Base-by-base conservation (phyloP, 2,888 invertebrate genomes). In the Ecdyonurus torrentis region DNA sequence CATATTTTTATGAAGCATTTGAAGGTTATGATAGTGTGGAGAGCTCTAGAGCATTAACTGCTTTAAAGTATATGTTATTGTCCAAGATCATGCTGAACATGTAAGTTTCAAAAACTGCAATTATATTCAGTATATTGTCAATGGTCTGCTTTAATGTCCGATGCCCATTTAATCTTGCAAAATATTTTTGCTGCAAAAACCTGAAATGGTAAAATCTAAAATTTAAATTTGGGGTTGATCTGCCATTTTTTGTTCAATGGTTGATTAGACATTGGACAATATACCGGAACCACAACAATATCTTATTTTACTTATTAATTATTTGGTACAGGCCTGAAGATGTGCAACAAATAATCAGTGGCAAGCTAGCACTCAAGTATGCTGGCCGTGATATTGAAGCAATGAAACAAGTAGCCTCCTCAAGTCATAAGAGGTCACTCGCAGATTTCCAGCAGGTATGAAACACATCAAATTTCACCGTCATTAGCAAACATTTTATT, bases 1-100 rank as follows among this genome's bases (percentile, higher is more conserved):
- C 98, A 63, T 99, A 99, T 74, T 99, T 99, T 74, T 99, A 98
- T 75, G 99, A 99, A 80, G 97, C 97, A 18, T 99, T 98, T 76
- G 99, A 99, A 79, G 95, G 97, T 69, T 97, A 93, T 75, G 97
- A 97, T 76, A 95, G 94, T 68, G 90, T 95, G 2, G 94, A 95
- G 70, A 88, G 86, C 71, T 84, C 84, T 2, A 94, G 91, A 75
- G 98, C 99, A 1, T 77, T 98, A 25, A 90, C 88, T 23, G 92
- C 95, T n/a, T 79, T 99, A 20, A 99, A 99, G 75, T 99, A 99
- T 77, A 99, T 99, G 99, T 82, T 99, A 70, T 75, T 99, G 69
- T 94, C 95, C 65, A 99, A 99, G 81, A 98, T 99, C 64, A 98
- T 99, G 96, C 78, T 98, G 63, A 94, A 91, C 70, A 66, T 69